Conservation (phyloP, 1,140 invertebrate species). For the Lethrus apterus region DNA sequence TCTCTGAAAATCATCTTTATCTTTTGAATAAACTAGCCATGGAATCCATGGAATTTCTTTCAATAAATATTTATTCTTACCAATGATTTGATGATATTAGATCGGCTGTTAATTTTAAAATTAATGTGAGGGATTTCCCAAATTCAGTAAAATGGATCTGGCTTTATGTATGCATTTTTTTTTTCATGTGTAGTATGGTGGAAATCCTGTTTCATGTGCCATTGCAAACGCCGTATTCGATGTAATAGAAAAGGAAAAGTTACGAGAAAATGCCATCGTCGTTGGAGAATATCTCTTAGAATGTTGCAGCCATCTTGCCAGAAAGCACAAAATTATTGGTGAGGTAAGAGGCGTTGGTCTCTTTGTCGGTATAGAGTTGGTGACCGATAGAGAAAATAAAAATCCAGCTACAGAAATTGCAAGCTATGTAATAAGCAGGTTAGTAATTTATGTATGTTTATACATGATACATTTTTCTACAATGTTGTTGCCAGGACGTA, state of each 20-base stretch:
- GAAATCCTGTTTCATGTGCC: slow-evolving; percentile 96
- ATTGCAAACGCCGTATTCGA: slow-evolving; percentile 93
- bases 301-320: slow-evolving; percentile 60
- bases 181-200: slow-evolving; percentile 75
- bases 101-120: too few species aligned
- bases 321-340: slow-evolving; percentile 74
- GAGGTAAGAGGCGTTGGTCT: slow-evolving; percentile 84
- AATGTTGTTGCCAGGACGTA: too few species aligned
- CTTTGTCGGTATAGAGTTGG: slow-evolving; percentile 91
- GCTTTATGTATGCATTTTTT: slow-evolving; percentile 42
- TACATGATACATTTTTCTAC: too few species aligned
- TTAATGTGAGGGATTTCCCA: too few species aligned
- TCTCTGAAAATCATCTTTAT: too few species aligned
- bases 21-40: too few species aligned
- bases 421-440: slow-evolving; percentile 46
- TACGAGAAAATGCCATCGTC: slow-evolving; percentile 71
- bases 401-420: slow-evolving; percentile 79
- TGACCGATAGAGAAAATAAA: slow-evolving; percentile 66
- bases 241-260: slow-evolving; percentile 80
- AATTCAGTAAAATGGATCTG: background rate
- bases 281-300: slow-evolving; percentile 76
- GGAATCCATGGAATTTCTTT: too few species aligned
- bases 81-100: too few species aligned
- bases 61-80: too few species aligned
- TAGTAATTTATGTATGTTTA: slow-evolving; percentile 7